phyloP scores from a whole-genome alignment of 2,113 vertebrate genomes.

The Rhea pennata region DNA sequence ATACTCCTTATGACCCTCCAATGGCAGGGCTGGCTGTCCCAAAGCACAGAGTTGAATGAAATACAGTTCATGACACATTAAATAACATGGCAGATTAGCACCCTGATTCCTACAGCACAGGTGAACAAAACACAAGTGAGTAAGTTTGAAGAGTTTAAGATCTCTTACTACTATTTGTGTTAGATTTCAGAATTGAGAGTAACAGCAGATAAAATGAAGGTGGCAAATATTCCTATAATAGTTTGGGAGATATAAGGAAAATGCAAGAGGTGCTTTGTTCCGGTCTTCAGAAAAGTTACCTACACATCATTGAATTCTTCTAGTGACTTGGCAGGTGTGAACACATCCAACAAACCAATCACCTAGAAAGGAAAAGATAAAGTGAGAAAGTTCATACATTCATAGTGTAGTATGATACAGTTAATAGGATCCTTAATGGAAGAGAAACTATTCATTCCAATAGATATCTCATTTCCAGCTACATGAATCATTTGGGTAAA shows the following conservation, averaged over 20 bases:
- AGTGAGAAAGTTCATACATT: neutral
- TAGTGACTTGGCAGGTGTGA: conserved; percentile 89
- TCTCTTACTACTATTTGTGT: neutral
- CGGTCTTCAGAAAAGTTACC: conserved; percentile 75
- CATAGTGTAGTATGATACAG: neutral
- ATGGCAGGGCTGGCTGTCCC: neutral
- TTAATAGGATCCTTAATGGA: neutral
- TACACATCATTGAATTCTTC: conserved; percentile 98
- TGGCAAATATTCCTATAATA: neutral
- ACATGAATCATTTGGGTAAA: neutral
- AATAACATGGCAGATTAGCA: neutral
- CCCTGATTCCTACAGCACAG: neutral
- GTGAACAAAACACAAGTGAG: neutral
- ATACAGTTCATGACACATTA: neutral
- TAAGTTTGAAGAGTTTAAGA: neutral
- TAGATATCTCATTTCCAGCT: neutral
- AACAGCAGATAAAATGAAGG: neutral
- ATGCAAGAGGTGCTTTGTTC: neutral
- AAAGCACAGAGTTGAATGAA: neutral
- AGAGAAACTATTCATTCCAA: neutral
- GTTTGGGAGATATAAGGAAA: neutral
- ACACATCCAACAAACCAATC: conserved; percentile 95
- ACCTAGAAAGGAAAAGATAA: conserved; percentile 79
- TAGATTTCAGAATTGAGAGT: neutral
- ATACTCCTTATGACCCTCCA: neutral